Evolutionary conservation across 2,113 vertebrate species (phyloP), one percentile per base, ranked within the genome.

Genomic region (Aviceda subcristata): DNA sequence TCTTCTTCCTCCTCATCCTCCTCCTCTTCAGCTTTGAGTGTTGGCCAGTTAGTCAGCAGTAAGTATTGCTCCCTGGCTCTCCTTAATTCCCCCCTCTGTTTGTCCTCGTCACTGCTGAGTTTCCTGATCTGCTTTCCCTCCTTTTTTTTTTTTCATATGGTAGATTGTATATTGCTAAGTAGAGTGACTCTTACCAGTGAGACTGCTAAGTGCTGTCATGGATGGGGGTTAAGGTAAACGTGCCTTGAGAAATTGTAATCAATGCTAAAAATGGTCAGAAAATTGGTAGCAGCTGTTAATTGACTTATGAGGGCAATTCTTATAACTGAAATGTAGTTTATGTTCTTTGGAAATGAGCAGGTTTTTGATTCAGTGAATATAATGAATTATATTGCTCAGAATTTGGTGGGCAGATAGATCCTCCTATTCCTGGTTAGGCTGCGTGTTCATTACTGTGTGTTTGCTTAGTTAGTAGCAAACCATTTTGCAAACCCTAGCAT

Each of bases 41-140:
- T 99, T 98, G 99, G 99, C 88, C 99, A 99, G 98, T 99, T 99
- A 98, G 99, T 99, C 98, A 99, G 99, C 99, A 99, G 99, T 99
- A 98, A 99, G 99, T 99, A 98, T 98, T 86, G 90, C 87, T 81
- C 88, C 95, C 96, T 97, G 94, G 66, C 94, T 98, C 76, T 96
- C 24, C 91, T 89, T 90, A 86, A 93, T 95, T 84, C 79, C 80
- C 56, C 26, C 59, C 55, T 86, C 53, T 51, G 32, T 81, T 86
- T 83, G 36, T 96, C 55, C 83, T 94, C 64, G 62, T 96, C 11
- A 18, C 53, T 86, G n/a, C 62, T 94, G 88, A 95, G 45, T 95
- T 95, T 87, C 76, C 87, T 67, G 63, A 59, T 68, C 82, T 93
- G 23, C 22, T 92, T 88, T 79, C 66, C 51, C 15, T 78, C 43